Evolutionary conservation across 1,140 invertebrate genomes (phyloP).

Genomic region (Myzus persicae): DNA sequence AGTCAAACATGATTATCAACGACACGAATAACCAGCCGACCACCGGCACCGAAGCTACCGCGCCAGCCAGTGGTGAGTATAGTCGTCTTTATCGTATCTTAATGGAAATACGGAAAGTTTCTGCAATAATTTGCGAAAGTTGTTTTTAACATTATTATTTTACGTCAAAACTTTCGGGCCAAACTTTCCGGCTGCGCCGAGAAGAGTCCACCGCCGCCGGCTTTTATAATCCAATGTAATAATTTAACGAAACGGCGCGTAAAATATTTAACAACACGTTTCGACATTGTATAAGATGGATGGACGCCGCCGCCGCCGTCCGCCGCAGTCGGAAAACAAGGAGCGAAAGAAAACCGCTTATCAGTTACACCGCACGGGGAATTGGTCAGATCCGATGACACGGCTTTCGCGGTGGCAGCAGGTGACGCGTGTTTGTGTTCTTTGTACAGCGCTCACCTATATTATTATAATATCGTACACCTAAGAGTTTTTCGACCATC

Average conservation of each 20-base stretch:
- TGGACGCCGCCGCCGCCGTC: neutral
- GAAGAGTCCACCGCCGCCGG: neutral
- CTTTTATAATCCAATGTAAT: conserved; percentile 52
- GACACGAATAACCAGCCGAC: conserved; percentile 33
- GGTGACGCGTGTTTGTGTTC: neutral
- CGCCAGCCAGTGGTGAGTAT: neutral
- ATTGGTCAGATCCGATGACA: conserved; percentile 26
- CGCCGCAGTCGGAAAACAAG: neutral
- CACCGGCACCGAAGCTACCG: neutral
- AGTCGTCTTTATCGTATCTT: conserved; percentile 47
- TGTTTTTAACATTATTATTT: conserved; percentile 58
- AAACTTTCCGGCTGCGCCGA: neutral
- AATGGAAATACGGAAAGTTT: conserved; percentile 55
- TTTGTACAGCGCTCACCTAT: neutral
- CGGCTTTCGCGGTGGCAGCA: neutral
- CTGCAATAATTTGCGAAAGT: conserved; percentile 56
- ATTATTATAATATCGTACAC: neutral
- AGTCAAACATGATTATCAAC: conserved; percentile 34
- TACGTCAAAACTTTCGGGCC: conserved; percentile 52
- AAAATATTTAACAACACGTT: conserved; percentile 56
- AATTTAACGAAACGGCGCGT: conserved; percentile 50
- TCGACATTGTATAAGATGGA: conserved; percentile 53
- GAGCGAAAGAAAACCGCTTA: neutral
- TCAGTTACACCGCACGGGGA: conserved; percentile 8
- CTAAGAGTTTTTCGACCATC: neutral